phyloP scores from a whole-genome alignment of 1,140 invertebrate species.

The Pentalonia nigronervosa region DNA sequence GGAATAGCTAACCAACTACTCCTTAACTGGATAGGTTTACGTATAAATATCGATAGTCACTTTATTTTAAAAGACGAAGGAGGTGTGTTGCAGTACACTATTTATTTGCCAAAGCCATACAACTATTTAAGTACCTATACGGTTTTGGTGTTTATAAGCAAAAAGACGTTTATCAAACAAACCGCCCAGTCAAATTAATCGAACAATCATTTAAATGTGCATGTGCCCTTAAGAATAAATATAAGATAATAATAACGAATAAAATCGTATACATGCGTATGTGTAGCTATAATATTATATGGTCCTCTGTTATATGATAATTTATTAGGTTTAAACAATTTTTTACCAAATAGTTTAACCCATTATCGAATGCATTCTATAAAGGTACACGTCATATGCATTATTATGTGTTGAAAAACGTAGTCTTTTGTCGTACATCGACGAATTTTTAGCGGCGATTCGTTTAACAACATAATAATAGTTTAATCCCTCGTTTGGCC shows the following conservation, averaged over 20 bases:
- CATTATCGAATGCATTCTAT: background rate
- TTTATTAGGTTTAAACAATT: background rate
- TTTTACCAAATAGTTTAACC: background rate
- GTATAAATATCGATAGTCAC: no score
- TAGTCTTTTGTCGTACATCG: background rate
- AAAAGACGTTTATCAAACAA: background rate
- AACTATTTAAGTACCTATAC: background rate
- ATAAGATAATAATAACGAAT: background rate
- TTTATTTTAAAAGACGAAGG: no score
- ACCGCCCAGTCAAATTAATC: background rate
- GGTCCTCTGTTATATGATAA: background rate
- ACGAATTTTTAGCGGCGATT: background rate
- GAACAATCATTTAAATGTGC: background rate
- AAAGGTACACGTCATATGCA: no score
- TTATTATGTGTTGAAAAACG: background rate
- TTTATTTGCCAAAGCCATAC: background rate
- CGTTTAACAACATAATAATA: conserved; percentile 8
- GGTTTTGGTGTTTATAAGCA: background rate
- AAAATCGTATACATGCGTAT: background rate
- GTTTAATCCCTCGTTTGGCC: background rate
- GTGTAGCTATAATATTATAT: background rate
- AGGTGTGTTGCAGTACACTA: no score
- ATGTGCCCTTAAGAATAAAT: background rate
- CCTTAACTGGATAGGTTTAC: no score
- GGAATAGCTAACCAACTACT: no score